Evolutionary conservation across 2,888 invertebrate species (phyloP), one percentile per base, ranked within the genome.

Genomic region (Girardia tigrina): DNA sequence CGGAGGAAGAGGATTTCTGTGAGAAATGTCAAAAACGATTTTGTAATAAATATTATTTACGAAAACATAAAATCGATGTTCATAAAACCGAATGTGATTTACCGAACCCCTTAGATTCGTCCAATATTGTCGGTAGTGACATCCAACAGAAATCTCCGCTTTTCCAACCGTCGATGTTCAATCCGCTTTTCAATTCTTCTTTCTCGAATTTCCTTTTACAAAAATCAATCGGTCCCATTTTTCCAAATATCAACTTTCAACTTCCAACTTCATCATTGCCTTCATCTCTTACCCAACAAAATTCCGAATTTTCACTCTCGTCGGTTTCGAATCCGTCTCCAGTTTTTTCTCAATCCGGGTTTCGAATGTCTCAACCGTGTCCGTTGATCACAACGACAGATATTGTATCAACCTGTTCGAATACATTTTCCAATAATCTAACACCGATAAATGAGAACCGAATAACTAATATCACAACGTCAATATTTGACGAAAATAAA

Each of bases 11-110:
- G 76, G 83, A 84, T 79, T 84, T 82, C 77, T 85, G 85, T 80
- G 83, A 84, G 77, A 80, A 84, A n/a, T 85, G 85, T 79, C 81
- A 84, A 80, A 85, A 84, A 78, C 83, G 84, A 78, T 85, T 85
- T 79, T 84, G 85, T 79, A 85, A 84, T 81, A 84, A 84, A 80
- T 85, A 85, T 81, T 85, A 84, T 81, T 82, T 85, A 80, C 82
- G 82, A 78, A 84, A 84, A 77, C 85, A 85, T 79, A 83, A 83
- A 79, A 80, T 81, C 74, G 84, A 85, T 80, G 83, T 85, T 69
- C 85, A 85, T 79, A 56, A 56, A 56, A 23, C n/a, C n/a, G 56
- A 56, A 56, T 56, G 56, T 56, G 56, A 56, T 56, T 56, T 56
- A 56, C n/a, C 56, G 23, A 56, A 56, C 23, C 56, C n/a, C n/a